These are phyloP conservation scores for Drosophila obscura DNA, from an alignment of 1,140 invertebrate species.

Conservation along the genomic window DNA sequence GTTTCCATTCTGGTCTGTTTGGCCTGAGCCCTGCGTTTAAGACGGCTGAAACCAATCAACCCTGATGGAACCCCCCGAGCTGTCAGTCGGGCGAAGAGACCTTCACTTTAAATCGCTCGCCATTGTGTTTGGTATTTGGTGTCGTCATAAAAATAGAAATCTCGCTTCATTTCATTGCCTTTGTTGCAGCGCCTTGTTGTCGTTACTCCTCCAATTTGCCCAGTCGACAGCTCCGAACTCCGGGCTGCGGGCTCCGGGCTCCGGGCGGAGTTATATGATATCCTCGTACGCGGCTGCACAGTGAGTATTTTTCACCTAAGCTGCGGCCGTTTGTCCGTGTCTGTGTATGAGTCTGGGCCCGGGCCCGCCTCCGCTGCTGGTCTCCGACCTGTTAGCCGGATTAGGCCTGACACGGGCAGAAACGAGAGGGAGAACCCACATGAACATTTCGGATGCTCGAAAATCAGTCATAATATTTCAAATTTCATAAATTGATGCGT, in stretches of 20 bases:
- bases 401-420: constrained; percentile 27
- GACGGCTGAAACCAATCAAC: constrained; percentile 16
- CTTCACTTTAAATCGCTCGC: constrained; percentile 52
- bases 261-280: constrained; percentile 26
- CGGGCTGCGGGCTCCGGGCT: too few relatives aligned
- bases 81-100: constrained; percentile 11
- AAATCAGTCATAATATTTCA: constrained; percentile 82
- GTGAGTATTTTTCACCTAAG: constrained; percentile 61
- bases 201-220: constrained; percentile 53
- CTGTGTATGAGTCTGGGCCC: not conserved
- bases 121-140: constrained; percentile 31
- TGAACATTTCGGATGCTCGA: constrained; percentile 42
- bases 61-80: constrained; percentile 13
- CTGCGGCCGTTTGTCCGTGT: constrained; percentile 48
- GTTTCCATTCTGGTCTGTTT: constrained; percentile 14
- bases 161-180: constrained; percentile 52
- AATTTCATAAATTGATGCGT: constrained; percentile 82
- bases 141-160: constrained; percentile 63
- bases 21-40: constrained; percentile 11
- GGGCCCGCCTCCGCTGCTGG: constrained; percentile 11
- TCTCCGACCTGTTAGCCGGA: constrained; percentile 49
- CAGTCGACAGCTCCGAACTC: too few relatives aligned
- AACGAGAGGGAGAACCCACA: constrained; percentile 14
- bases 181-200: constrained; percentile 30
- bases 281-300: constrained; percentile 6